Evolutionary conservation across 2,888 invertebrate species (phyloP).

Genomic region (Gasteruption jaculator): DNA sequence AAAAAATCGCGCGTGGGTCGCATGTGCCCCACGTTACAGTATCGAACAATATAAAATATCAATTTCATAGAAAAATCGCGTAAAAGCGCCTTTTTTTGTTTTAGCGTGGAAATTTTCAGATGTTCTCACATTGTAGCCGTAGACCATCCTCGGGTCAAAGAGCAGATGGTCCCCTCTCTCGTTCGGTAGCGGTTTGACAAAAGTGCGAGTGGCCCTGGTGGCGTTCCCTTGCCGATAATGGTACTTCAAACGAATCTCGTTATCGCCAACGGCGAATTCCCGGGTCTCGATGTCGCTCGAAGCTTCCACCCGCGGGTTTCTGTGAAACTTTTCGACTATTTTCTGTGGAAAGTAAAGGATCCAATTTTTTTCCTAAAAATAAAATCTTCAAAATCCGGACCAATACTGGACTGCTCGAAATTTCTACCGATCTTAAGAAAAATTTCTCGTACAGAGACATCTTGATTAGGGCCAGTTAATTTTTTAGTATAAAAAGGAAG

Average conservation of each 20-base stretch:
- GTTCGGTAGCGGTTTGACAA: slow-evolving; percentile 65
- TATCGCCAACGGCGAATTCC: slow-evolving; percentile 60
- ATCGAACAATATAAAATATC: neutral
- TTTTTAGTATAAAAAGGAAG: too few relatives aligned
- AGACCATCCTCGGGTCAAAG: slow-evolving; percentile 62
- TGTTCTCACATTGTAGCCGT: slow-evolving; percentile 61
- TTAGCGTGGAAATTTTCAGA: neutral
- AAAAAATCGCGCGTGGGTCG: too few relatives aligned
- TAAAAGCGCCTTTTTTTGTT: neutral
- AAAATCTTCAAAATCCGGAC: slow-evolving; percentile 5
- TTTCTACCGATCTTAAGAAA: neutral
- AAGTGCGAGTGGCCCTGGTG: slow-evolving; percentile 62
- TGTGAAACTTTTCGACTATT: slow-evolving; percentile 62
- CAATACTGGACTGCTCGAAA: neutral
- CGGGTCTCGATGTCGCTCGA: slow-evolving; percentile 63
- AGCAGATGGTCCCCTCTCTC: slow-evolving; percentile 67
- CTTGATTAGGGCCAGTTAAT: too few relatives aligned
- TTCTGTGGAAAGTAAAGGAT: slow-evolving; percentile 44
- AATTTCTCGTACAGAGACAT: neutral
- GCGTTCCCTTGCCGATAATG: slow-evolving; percentile 62
- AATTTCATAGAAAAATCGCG: neutral
- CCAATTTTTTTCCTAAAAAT: neutral
- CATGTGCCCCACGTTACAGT: too few relatives aligned
- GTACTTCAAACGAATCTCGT: slow-evolving; percentile 60
- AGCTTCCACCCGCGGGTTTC: slow-evolving; percentile 57